phyloP scores from a whole-genome alignment of 2,113 vertebrate genomes.

The Pimephales promelas region DNA sequence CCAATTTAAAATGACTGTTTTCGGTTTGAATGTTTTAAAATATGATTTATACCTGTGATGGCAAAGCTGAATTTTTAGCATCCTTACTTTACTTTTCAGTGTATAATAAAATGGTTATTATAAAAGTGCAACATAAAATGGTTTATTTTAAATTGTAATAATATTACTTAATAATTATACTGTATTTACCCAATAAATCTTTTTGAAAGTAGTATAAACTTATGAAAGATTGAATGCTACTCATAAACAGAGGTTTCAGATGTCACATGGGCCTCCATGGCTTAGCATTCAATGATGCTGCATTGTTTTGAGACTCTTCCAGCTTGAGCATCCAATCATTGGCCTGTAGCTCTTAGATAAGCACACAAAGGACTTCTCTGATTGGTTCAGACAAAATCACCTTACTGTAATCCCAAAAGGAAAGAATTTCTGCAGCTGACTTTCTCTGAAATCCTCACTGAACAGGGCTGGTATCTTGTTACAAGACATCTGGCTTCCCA shows the following conservation, averaged over 20 bases:
- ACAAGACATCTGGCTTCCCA: not conserved
- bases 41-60: too few species aligned
- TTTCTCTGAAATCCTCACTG: not conserved
- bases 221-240: not conserved
- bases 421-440: not conserved
- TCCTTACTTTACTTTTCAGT: too few species aligned
- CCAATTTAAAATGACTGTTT: too few species aligned
- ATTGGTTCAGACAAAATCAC: not conserved
- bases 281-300: not conserved
- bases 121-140: too few species aligned
- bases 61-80: too few species aligned
- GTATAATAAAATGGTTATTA: too few species aligned
- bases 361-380: not conserved
- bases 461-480: not conserved
- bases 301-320: not conserved
- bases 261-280: not conserved
- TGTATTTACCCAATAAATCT: too few species aligned
- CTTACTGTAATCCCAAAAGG: not conserved
- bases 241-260: not conserved
- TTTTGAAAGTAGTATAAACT: not conserved
- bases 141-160: not conserved
- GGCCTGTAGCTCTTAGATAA: not conserved
- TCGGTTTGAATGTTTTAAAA: too few species aligned
- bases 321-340: not conserved
- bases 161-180: too few species aligned